A percentile compares a stretch with the other conserved stretches of the same genome.
Conservation (phyloP, 2,888 invertebrate genomes). For the Netelia fuscicornis region DNA sequence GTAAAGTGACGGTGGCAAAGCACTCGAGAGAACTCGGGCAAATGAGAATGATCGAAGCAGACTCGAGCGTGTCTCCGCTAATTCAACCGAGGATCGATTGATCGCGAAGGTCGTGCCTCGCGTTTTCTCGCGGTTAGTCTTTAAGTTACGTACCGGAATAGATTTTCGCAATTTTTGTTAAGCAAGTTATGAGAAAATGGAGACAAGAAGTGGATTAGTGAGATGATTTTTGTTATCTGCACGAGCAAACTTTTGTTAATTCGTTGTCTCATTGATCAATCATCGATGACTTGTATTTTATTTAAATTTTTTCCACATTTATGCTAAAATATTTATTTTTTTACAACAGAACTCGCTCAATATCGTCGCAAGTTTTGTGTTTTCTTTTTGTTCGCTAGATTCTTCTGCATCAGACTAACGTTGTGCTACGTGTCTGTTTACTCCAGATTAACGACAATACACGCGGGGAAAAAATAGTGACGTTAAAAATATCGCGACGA, state of each 20-base stretch:
- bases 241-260: too few species aligned
- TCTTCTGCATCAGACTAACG: background rate
- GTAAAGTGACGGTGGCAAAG: background rate
- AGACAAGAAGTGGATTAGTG: background rate
- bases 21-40: conserved; percentile 27
- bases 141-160: background rate
- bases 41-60: conserved; percentile 23
- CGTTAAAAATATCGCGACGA: conserved; percentile 32
- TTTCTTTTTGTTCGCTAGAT: conserved; percentile 10
- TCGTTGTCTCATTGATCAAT: too few species aligned
- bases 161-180: background rate
- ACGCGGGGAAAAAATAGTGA: background rate
- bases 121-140: background rate
- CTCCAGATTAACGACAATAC: conserved; percentile 26
- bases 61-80: conserved; percentile 23
- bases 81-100: conserved; percentile 43
- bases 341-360: background rate
- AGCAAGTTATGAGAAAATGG: background rate
- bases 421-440: background rate
- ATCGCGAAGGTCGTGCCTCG: conserved; percentile 38
- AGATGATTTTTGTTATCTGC: too few species aligned
- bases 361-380: background rate
- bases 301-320: too few species aligned
- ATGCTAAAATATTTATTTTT: background rate
- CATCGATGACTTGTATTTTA: too few species aligned